Percentiles rank a stretch among this genome's conserved stretches.
These are phyloP conservation scores for Tenebrio molitor DNA, from an alignment of 1,140 invertebrate genomes.

Conservation along the genomic window DNA sequence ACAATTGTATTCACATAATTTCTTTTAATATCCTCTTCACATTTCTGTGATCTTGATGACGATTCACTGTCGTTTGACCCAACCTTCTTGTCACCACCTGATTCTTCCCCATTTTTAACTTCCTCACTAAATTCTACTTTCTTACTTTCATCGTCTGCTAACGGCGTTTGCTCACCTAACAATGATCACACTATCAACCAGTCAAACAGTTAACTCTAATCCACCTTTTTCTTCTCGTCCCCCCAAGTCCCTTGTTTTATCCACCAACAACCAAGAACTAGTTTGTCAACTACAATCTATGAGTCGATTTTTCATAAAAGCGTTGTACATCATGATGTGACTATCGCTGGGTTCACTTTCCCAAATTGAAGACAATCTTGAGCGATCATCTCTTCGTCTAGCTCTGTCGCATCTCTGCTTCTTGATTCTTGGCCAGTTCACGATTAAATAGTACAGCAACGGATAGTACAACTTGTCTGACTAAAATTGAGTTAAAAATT, in stretches of 20 bases:
- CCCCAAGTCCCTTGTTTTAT: not conserved
- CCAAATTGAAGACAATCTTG: constrained; percentile 14
- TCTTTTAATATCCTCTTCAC: too few relatives aligned
- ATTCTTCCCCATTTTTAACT: too few relatives aligned
- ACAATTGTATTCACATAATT: not conserved
- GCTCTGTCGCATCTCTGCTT: not conserved
- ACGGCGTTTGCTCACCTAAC: too few relatives aligned
- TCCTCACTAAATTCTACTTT: too few relatives aligned
- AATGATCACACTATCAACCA: too few relatives aligned
- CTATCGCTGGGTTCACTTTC: constrained; percentile 15
- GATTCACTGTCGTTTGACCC: too few relatives aligned
- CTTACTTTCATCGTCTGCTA: too few relatives aligned
- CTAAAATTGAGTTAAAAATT: constrained; percentile 47
- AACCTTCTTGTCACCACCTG: too few relatives aligned
- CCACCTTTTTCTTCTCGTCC: too few relatives aligned
- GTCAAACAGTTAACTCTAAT: too few relatives aligned
- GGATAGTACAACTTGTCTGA: constrained; percentile 29
- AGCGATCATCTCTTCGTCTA: too few relatives aligned
- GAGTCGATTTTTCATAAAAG: not conserved
- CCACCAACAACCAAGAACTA: not conserved
- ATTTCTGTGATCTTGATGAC: too few relatives aligned
- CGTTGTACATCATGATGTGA: not conserved
- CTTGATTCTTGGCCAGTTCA: constrained; percentile 45
- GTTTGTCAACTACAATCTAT: constrained; percentile 13
- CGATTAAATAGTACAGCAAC: constrained; percentile 47